These are phyloP conservation scores for Lasioglossum leucozonium DNA, from an alignment of 2,888 invertebrate genomes.

Conservation along the genomic window DNA sequence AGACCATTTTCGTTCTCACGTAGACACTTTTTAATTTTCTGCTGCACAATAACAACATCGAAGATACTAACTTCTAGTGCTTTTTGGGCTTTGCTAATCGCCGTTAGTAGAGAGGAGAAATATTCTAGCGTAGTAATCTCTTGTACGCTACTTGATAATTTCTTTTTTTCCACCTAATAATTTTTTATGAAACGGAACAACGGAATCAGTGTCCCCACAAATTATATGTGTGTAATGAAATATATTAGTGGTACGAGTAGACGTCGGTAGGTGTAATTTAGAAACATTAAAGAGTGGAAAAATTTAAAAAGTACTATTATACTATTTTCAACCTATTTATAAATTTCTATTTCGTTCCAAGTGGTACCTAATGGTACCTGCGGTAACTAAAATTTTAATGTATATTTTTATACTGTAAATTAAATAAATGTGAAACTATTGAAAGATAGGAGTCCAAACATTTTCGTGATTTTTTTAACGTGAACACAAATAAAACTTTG, in stretches of 20 bases:
- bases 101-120: background rate
- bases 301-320: too few species aligned
- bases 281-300: too few species aligned
- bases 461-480: background rate
- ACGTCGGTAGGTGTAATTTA: too few species aligned
- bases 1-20: background rate
- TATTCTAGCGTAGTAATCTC: background rate
- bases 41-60: background rate
- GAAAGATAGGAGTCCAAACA: background rate
- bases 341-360: too few species aligned
- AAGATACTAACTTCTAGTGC: background rate
- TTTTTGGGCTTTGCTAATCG: background rate
- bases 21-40: background rate
- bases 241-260: background rate
- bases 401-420: background rate
- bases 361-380: too few species aligned
- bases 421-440: background rate
- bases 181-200: background rate
- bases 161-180: background rate
- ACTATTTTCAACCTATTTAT: too few species aligned
- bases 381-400: background rate
- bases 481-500: background rate
- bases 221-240: too few species aligned
- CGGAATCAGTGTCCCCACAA: background rate
- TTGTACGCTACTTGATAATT: background rate